Evolutionary conservation across 1,140 invertebrate species (phyloP).

Genomic region (Brachionus angularis): DNA sequence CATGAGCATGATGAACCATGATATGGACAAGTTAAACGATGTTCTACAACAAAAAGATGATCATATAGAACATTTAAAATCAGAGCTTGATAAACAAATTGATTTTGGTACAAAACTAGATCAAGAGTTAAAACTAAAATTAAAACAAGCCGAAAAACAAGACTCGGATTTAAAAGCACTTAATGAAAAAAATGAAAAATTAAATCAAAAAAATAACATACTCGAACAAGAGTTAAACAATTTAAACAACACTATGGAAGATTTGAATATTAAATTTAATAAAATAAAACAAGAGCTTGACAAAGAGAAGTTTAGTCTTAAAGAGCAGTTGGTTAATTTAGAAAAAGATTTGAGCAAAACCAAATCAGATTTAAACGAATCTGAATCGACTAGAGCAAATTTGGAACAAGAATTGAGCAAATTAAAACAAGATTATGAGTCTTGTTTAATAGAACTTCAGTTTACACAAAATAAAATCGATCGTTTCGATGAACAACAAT

Average conservation of each 20-base stretch:
- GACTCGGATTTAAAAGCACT: neutral
- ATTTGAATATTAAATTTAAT: neutral
- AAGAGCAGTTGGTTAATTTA: neutral
- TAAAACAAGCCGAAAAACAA: constrained; percentile 1
- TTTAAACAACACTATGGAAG: constrained; percentile 29
- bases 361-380: neutral
- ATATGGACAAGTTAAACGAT: neutral
- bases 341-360: neutral
- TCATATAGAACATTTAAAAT: constrained; percentile 6
- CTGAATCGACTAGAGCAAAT: neutral
- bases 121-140: neutral
- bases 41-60: neutral
- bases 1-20: constrained; percentile 35
- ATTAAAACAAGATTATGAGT: neutral
- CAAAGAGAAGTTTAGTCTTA: neutral
- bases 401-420: neutral
- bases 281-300: constrained; percentile 5
- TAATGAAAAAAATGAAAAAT: neutral
- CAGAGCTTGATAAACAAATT: neutral
- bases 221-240: neutral
- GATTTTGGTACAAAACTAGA: neutral
- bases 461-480: constrained; percentile 34
- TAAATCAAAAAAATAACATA: constrained; percentile 15
- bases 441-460: constrained; percentile 14
- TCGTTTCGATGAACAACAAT: constrained; percentile 11